phyloP scores from a whole-genome alignment of 2,113 vertebrate genomes.

The Nyctereutes procyonoides region DNA sequence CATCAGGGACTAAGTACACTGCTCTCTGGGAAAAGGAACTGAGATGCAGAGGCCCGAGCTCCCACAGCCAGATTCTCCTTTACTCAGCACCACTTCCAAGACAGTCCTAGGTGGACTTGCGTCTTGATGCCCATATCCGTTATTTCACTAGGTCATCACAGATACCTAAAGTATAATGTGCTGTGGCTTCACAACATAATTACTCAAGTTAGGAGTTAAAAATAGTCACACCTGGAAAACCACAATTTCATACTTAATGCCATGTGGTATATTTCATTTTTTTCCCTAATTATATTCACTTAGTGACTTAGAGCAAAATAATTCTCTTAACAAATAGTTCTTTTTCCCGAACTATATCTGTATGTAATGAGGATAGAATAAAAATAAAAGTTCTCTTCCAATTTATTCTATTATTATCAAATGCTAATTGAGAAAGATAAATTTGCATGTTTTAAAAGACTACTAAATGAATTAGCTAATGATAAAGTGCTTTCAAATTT shows the following conservation, averaged over 20 bases:
- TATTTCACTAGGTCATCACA: not conserved
- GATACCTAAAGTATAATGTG: no score
- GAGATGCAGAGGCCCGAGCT: not conserved
- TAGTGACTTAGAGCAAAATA: conserved; percentile 56
- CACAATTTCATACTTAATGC: not conserved
- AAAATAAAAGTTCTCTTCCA: conserved; percentile 53
- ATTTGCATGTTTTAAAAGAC: conserved; percentile 66
- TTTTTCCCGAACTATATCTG: not conserved
- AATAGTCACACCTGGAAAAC: not conserved
- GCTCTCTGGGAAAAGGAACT: not conserved
- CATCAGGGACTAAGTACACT: not conserved
- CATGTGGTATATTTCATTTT: conserved; percentile 50
- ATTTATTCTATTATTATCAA: conserved; percentile 68
- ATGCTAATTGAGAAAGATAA: conserved; percentile 38
- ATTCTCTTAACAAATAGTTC: conserved; percentile 26
- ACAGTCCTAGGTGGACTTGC: not conserved
- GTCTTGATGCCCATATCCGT: not conserved
- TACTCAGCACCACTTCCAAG: not conserved
- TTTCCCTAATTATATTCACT: conserved; percentile 42
- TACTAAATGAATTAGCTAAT: conserved; percentile 43
- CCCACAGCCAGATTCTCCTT: not conserved
- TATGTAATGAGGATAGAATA: not conserved
- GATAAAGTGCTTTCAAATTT: conserved; percentile 48
- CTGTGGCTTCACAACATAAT: not conserved
- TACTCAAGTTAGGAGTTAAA: not conserved